Conservation (phyloP, 2,797 vertebrate genomes). For the Macrochelys suwanniensis region DNA sequence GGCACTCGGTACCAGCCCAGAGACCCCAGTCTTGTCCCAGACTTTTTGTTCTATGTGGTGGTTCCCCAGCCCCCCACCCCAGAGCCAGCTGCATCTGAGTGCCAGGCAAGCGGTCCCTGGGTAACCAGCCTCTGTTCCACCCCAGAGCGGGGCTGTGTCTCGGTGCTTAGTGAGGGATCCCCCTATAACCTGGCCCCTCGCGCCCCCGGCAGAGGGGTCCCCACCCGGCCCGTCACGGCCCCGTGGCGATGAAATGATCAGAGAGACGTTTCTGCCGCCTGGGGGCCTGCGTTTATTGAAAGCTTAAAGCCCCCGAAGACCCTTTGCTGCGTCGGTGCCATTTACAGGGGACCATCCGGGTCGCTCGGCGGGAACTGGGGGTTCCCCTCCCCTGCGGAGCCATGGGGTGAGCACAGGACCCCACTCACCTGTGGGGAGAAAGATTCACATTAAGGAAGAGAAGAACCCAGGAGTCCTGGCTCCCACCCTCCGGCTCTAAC, state of each 20-base stretch:
- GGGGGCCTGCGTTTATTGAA: not conserved
- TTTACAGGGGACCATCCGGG: not conserved
- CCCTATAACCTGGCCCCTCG: no score
- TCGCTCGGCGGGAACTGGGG: not conserved
- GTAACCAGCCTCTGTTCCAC: not conserved
- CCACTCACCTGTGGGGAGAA: not conserved
- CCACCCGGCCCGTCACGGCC: no score
- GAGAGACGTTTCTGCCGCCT: not conserved
- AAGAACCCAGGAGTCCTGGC: not conserved
- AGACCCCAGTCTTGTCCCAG: no score
- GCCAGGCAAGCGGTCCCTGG: not conserved
- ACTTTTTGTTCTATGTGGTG: not conserved
- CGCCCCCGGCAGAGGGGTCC: no score
- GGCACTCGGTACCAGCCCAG: no score
- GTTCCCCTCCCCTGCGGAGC: not conserved
- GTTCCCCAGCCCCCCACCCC: not conserved
- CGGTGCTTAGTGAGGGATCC: no score
- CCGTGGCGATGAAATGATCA: not conserved
- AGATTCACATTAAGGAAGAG: not conserved
- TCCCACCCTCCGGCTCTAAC: not conserved
- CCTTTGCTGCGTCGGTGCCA: accelerated
- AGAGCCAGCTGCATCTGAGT: not conserved
- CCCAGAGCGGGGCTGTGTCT: not conserved
- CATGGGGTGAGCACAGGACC: not conserved
- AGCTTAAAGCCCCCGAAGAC: no score